Evolutionary conservation across 1,140 invertebrate species (phyloP).

Genomic region (Chionoecetes opilio): DNA sequence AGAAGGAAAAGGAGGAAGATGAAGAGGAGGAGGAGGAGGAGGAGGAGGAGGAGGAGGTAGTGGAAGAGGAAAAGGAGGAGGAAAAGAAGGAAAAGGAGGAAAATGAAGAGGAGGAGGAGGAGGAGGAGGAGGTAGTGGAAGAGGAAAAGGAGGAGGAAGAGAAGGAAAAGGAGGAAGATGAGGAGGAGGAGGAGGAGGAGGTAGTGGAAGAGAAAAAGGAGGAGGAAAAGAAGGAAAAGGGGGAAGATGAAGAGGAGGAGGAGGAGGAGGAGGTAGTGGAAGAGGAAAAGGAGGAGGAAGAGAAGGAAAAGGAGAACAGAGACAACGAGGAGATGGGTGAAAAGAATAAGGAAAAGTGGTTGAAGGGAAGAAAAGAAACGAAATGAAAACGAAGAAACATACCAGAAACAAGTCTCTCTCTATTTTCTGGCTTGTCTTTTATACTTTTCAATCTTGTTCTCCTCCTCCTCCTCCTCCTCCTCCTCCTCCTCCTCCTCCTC

Average conservation of each 20-base stretch:
- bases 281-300: no score
- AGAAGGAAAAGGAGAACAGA: background rate
- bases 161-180: constrained; percentile 22
- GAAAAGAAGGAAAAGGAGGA: background rate
- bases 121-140: no score
- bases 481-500: no score
- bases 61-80: background rate
- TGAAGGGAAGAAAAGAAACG: background rate
- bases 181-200: constrained; percentile 13
- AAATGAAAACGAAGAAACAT: no score
- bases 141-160: constrained; percentile 36
- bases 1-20: background rate
- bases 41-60: background rate
- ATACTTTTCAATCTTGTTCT: no score
- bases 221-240: background rate
- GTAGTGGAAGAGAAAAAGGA: background rate
- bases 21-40: background rate
- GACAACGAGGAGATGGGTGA: background rate
- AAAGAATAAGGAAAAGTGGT: background rate
- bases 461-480: no score
- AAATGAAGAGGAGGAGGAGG: no score
- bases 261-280: no score
- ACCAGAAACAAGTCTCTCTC: no score
- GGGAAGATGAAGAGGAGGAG: background rate
- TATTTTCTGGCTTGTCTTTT: no score